These are phyloP conservation scores for Daubentonia madagascariensis DNA, from an alignment of 2,113 vertebrate species.

Conservation along the genomic window DNA sequence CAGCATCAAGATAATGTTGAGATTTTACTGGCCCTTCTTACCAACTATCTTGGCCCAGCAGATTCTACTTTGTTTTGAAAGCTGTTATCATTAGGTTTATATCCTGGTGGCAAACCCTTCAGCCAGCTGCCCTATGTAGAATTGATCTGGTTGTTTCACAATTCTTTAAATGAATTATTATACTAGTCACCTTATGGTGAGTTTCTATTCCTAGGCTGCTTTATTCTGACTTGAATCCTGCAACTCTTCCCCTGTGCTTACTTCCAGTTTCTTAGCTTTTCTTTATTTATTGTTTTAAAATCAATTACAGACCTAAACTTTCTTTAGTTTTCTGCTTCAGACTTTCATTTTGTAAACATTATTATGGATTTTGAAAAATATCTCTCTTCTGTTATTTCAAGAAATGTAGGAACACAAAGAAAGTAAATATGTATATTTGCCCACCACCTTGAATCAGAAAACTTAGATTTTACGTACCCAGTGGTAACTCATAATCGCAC, in stretches of 20 bases:
- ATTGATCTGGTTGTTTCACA: neutral
- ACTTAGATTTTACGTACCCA: neutral
- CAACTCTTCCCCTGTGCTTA: neutral
- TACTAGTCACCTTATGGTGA: neutral
- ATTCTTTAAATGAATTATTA: neutral
- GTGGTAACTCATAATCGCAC: neutral
- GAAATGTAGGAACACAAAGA: constrained; percentile 1
- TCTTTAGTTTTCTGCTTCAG: neutral
- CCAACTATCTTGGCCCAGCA: neutral
- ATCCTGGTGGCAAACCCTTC: neutral
- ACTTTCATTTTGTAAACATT: neutral
- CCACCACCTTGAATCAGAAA: neutral
- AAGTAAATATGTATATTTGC: neutral
- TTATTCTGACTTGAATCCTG: neutral
- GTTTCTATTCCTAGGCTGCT: neutral
- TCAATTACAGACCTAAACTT: neutral
- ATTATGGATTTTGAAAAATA: neutral
- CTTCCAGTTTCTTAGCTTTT: neutral
- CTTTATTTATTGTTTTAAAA: too few species aligned
- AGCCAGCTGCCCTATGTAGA: neutral
- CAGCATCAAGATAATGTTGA: neutral
- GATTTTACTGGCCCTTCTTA: neutral
- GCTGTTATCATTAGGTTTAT: neutral
- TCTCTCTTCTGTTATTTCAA: neutral
- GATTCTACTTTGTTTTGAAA: neutral